phyloP scores from a whole-genome alignment of 1,140 invertebrate genomes.

The Charaxes varanes region DNA sequence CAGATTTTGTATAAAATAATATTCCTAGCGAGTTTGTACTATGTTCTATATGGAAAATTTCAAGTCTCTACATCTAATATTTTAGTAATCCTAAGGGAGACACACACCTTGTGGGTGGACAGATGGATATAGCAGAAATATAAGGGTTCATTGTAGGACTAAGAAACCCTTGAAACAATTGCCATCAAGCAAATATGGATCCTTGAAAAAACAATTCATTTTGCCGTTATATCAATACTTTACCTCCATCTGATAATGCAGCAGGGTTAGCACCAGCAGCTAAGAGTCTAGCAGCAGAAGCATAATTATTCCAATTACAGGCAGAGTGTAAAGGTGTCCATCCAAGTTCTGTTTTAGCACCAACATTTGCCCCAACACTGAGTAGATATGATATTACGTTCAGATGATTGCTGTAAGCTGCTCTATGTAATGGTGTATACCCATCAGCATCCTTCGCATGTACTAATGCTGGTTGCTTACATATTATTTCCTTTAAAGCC shows the following conservation, averaged over 20 bases:
- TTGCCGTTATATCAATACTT: too few relatives aligned
- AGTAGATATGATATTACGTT: slow-evolving; percentile 86
- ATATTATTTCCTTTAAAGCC: slow-evolving; percentile 78
- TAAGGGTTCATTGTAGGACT: too few relatives aligned
- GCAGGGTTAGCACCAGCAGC: slow-evolving; percentile 92
- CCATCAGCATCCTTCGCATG: slow-evolving; percentile 87
- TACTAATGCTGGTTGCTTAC: slow-evolving; percentile 78
- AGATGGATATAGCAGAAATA: too few relatives aligned
- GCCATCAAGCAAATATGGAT: neutral
- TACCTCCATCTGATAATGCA: slow-evolving; percentile 87
- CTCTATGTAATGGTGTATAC: slow-evolving; percentile 87
- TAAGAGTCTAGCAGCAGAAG: slow-evolving; percentile 84
- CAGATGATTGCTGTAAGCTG: slow-evolving; percentile 91
- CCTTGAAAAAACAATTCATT: slow-evolving; percentile 3
- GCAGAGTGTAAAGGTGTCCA: slow-evolving; percentile 97
- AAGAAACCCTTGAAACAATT: slow-evolving; percentile 8
- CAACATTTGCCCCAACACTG: slow-evolving; percentile 82
- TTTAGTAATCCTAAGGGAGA: too few relatives aligned
- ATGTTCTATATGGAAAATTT: too few relatives aligned
- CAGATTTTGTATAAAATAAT: too few relatives aligned
- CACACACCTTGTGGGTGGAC: too few relatives aligned
- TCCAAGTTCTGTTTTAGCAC: slow-evolving; percentile 84
- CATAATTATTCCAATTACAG: slow-evolving; percentile 91
- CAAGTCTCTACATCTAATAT: too few relatives aligned
- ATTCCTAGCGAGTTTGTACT: too few relatives aligned